Evolutionary conservation across 2,113 vertebrate species (phyloP).

Genomic region (Euleptes europaea): DNA sequence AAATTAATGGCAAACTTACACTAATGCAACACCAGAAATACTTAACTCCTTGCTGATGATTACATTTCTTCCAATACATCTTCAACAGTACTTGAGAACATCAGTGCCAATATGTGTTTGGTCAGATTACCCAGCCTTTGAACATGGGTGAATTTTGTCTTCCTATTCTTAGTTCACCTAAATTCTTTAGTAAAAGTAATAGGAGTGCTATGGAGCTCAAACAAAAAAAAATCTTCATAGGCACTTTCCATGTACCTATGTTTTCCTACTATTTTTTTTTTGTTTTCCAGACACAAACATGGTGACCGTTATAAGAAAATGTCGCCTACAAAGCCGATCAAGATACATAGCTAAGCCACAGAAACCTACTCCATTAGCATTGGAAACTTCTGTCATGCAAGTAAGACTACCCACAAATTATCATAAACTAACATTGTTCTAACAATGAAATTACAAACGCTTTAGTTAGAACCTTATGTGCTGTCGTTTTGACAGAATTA

Average conservation of each 20-base stretch:
- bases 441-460: not conserved
- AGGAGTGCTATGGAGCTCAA: not conserved
- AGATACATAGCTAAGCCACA: conserved; percentile 6
- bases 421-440: not conserved
- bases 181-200: not conserved
- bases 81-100: not conserved
- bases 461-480: not conserved
- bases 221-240: not conserved
- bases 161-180: not conserved
- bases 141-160: not conserved
- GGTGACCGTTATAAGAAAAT: conserved; percentile 12
- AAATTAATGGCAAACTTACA: too few relatives aligned
- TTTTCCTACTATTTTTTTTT: conserved; percentile 11
- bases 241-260: not conserved
- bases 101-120: not conserved
- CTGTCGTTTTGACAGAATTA: not conserved
- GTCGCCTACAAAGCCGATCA: not conserved
- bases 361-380: not conserved
- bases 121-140: not conserved
- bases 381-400: not conserved
- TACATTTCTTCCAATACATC: not conserved
- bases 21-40: not conserved
- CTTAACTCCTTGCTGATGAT: not conserved
- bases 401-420: not conserved
- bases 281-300: conserved; percentile 12